Evolutionary conservation across 2,797 vertebrate species (phyloP), one percentile per base, ranked within the genome.

Genomic region (Orestias chungarensis): DNA sequence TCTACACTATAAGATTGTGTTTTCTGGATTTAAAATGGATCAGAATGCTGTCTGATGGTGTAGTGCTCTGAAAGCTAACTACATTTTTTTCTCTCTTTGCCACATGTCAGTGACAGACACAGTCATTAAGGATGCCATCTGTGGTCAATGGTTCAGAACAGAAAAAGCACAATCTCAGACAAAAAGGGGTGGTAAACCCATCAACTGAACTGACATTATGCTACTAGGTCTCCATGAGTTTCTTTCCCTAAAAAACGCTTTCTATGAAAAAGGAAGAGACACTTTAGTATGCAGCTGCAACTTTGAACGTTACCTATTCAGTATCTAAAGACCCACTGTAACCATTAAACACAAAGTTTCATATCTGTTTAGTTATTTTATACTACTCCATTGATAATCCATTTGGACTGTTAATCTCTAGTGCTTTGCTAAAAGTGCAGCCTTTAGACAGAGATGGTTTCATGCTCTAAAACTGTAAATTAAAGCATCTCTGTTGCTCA

Each of bases 111-210:
- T 89, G 90, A 92, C 84, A 87, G 85, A 91, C 90, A 77, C 71
- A 70, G 77, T 80, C 85, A 88, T 93, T 93, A 93, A 85, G 66
- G 43, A 50, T 75, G 84, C 91, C 91, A 93, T 91, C 91, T 94
- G 92, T 86, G 82, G 85, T 85, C 87, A 87, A 71, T 68, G 88
- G 86, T 73, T 85, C 67, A 82, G 80, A 89, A 88, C 79, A 76
- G 77, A 78, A 64, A 71, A 73, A 57, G 54, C 54, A 33, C 29
- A 14, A 57, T 29, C 54, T 57, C 54, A 57, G 54, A 27, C 54
- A 44, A 44, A 52, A 52, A 18, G 6, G 25, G 17, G 6, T 31
- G 27, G 54, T 31, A 18, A 6, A 57, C 14, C 29, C 29, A 57
- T 57, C 54, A 18, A 57, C 33, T 27, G 54, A 31, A 7, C 29